phyloP scores from a whole-genome alignment of 2,797 vertebrate genomes.

The Dermochelys coriacea region DNA sequence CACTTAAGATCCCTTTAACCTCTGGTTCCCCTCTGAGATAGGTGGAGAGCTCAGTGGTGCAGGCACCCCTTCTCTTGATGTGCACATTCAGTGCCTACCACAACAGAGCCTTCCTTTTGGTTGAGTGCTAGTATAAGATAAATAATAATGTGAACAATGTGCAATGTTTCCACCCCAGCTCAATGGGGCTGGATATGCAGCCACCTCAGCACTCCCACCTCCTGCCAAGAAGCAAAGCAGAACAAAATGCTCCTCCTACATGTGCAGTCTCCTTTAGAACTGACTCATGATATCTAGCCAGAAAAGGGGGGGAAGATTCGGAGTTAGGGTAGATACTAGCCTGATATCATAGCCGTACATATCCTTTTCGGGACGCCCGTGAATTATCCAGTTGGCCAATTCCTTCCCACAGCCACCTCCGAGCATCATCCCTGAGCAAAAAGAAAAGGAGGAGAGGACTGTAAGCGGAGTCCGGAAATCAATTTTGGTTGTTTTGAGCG shows the following conservation, averaged over 20 bases:
- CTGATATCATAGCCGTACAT: conserved; percentile 98
- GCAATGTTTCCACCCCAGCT: neutral
- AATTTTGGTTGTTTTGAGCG: neutral
- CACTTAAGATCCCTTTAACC: neutral
- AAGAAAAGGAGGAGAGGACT: accelerated
- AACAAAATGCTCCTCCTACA: neutral
- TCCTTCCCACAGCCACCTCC: conserved; percentile 97
- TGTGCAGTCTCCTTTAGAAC: neutral
- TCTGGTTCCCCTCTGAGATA: neutral
- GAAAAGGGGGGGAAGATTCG: accelerated
- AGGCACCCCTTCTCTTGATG: neutral
- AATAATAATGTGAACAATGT: neutral
- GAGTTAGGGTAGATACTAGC: conserved; percentile 52
- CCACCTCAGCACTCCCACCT: neutral
- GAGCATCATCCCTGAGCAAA: conserved; percentile 94
- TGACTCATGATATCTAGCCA: neutral
- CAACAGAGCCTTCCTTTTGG: neutral
- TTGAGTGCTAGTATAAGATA: neutral
- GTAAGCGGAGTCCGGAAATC: accelerated
- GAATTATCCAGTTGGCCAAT: conserved; percentile 94
- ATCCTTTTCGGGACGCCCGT: conserved; percentile 94
- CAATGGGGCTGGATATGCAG: neutral
- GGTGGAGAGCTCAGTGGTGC: neutral
- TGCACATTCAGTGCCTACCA: neutral
- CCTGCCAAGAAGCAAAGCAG: neutral